Evolutionary conservation across 2,113 vertebrate species (phyloP).

Genomic region (Carassius auratus): DNA sequence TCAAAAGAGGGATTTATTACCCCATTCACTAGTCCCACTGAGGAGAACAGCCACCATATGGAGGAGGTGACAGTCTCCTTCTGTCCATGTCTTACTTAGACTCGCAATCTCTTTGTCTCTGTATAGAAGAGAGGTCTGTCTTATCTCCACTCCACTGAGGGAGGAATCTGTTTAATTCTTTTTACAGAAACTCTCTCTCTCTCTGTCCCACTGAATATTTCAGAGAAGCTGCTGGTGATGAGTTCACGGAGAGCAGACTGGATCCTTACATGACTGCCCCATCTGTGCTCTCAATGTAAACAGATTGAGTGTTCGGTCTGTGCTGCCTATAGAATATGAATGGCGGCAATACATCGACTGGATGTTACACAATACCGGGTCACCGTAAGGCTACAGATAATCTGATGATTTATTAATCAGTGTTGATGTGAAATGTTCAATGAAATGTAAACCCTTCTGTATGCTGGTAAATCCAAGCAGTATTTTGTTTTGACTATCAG

Average conservation of each 20-base stretch:
- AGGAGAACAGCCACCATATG: constrained; percentile 15
- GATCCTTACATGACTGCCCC: constrained; percentile 22
- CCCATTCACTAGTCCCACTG: constrained; percentile 27
- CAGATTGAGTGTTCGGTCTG: not conserved
- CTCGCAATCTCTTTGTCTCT: not conserved
- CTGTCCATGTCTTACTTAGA: not conserved
- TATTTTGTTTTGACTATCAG: not conserved
- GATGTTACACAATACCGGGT: not conserved
- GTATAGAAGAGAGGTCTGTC: not conserved
- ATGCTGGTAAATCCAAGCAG: not conserved
- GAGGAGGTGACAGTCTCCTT: not conserved
- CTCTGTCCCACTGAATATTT: not conserved
- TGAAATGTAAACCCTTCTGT: not conserved
- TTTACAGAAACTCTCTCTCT: not conserved
- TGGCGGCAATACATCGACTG: not conserved
- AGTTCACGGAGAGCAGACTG: constrained; percentile 19
- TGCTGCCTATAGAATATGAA: constrained; percentile 11
- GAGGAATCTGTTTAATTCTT: not conserved
- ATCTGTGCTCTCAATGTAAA: constrained; percentile 25
- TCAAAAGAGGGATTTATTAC: constrained; percentile 32
- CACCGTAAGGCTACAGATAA: not conserved
- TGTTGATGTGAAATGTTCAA: constrained; percentile 1
- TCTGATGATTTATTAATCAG: not conserved
- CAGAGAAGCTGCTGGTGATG: constrained; percentile 15
- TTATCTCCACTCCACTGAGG: not conserved